Conservation (phyloP, 2,888 invertebrate genomes). For the Sipha maydis region DNA sequence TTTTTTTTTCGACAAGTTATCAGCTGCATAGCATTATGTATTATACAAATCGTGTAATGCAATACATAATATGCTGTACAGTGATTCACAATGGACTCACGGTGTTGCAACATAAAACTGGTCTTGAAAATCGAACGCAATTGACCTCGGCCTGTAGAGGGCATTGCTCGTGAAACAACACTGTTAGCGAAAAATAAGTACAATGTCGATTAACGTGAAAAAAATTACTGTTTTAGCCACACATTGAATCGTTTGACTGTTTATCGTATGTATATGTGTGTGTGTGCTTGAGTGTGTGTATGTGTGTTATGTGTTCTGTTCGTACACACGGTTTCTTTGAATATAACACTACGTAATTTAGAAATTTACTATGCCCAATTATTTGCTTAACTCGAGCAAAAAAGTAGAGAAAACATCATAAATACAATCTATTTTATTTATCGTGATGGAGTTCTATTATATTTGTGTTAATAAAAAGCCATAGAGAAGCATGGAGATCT, state of each 20-base stretch:
- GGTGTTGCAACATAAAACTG: conserved; percentile 23
- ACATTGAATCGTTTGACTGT: background rate
- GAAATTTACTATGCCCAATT: conserved; percentile 36
- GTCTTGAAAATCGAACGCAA: conserved; percentile 61
- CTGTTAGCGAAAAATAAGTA: conserved; percentile 40
- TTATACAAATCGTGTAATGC: no score
- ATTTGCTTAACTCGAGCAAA: conserved; percentile 19
- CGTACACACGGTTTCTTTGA: background rate
- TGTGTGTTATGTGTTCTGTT: background rate
- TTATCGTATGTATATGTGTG: background rate
- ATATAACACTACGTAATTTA: conserved; percentile 10
- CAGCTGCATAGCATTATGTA: no score
- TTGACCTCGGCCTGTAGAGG: conserved; percentile 55
- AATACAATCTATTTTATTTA: no score
- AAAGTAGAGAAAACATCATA: no score
- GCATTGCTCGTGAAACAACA: conserved; percentile 58
- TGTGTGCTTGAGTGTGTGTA: background rate
- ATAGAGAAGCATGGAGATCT: no score
- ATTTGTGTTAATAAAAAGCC: no score
- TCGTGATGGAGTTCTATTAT: no score
- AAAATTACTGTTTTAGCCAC: conserved; percentile 19
- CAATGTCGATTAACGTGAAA: conserved; percentile 21
- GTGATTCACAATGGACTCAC: conserved; percentile 46
- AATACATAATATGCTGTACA: no score
- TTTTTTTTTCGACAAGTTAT: background rate